phyloP scores from a whole-genome alignment of 2,113 vertebrate genomes.

The Fregata magnificens region DNA sequence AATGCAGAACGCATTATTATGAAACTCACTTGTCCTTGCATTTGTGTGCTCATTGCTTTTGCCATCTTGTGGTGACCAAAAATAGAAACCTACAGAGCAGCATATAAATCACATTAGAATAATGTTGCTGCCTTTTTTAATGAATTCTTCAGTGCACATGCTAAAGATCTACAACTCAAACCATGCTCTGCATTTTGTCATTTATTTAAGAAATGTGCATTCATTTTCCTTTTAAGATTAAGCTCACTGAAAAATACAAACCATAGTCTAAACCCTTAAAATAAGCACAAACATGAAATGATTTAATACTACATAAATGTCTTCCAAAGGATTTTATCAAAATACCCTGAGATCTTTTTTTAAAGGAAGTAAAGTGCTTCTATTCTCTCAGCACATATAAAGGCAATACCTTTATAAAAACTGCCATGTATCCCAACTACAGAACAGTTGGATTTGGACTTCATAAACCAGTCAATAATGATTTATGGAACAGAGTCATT shows the following conservation, averaged over 20 bases:
- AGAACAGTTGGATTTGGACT: not conserved
- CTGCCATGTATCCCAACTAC: not conserved
- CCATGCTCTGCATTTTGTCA: not conserved
- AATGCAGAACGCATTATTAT: slow-evolving; percentile 42
- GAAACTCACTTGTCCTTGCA: slow-evolving; percentile 33
- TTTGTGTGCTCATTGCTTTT: slow-evolving; percentile 56
- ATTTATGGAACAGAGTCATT: not conserved
- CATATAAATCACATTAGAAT: slow-evolving; percentile 48
- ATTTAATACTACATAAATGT: not conserved
- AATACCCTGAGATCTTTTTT: not conserved
- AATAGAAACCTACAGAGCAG: slow-evolving; percentile 36
- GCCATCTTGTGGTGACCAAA: slow-evolving; percentile 63
- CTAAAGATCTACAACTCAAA: not conserved
- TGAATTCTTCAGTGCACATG: not conserved
- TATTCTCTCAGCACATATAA: not conserved
- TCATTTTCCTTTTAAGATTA: not conserved
- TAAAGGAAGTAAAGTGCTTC: not conserved
- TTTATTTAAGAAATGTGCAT: not conserved
- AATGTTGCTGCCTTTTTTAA: slow-evolving; percentile 9
- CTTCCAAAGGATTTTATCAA: not conserved
- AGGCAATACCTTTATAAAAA: not conserved
- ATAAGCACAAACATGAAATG: not conserved
- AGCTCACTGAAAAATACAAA: not conserved
- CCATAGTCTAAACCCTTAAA: not conserved
- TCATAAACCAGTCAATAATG: slow-evolving; percentile 1